These are phyloP conservation scores for Falco naumanni DNA, from an alignment of 2,797 vertebrate species.

Conservation along the genomic window DNA sequence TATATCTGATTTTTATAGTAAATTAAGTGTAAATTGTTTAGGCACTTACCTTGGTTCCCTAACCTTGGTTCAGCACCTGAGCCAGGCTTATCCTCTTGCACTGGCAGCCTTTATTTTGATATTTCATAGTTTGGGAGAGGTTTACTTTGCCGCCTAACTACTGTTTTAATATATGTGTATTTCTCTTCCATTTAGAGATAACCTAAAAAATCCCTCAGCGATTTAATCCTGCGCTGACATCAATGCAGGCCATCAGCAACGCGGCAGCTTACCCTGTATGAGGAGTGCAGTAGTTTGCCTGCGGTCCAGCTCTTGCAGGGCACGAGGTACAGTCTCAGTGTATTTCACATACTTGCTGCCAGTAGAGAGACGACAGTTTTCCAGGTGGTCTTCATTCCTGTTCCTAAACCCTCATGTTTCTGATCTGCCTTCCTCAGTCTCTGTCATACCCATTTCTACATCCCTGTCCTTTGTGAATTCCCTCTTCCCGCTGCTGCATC, in stretches of 20 bases:
- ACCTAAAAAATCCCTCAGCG: background rate
- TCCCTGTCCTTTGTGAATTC: background rate
- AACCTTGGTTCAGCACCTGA: background rate
- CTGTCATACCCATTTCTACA: background rate
- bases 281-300: background rate
- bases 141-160: background rate
- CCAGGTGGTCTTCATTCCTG: background rate
- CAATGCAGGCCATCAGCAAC: accelerated
- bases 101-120: background rate
- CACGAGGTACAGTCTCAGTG: accelerated
- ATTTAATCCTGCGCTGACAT: background rate
- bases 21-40: background rate
- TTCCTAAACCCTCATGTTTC: background rate
- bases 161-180: background rate
- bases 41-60: background rate
- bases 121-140: background rate
- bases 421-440: background rate
- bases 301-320: background rate
- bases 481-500: background rate
- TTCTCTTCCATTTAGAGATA: background rate
- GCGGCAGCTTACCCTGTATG: background rate
- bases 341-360: background rate
- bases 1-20: background rate
- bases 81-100: background rate
- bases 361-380: background rate